Percentiles rank a stretch among this genome's conserved stretches.
phyloP scores from a whole-genome alignment of 2,888 invertebrate species.

The Torymus texanus region DNA sequence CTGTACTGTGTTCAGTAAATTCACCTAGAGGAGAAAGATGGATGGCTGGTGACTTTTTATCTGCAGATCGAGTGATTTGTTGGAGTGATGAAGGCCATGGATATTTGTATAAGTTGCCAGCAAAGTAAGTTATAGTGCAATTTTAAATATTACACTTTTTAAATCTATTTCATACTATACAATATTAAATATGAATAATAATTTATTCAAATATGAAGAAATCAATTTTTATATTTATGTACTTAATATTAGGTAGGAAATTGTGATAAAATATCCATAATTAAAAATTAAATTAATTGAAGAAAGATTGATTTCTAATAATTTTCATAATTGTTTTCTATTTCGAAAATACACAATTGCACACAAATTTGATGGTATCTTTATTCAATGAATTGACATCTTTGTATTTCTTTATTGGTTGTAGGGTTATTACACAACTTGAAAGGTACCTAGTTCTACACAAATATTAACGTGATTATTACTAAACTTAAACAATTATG shows the following conservation, averaged over 20 bases:
- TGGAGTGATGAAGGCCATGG: slow-evolving; percentile 98
- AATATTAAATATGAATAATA: slow-evolving; percentile 12
- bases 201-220: not conserved
- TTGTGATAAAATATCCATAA: not conserved
- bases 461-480: slow-evolving; percentile 55
- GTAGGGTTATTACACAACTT: slow-evolving; percentile 70
- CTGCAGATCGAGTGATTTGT: slow-evolving; percentile 92
- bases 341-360: slow-evolving; percentile 43
- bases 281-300: slow-evolving; percentile 10
- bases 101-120: slow-evolving; percentile 95
- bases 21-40: slow-evolving; percentile 93
- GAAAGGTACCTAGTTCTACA: slow-evolving; percentile 65
- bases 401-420: slow-evolving; percentile 67
- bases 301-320: slow-evolving; percentile 39
- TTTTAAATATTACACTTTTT: slow-evolving; percentile 8
- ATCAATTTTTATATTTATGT: slow-evolving; percentile 32
- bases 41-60: slow-evolving; percentile 96
- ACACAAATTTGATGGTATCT: slow-evolving; percentile 41
- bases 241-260: not conserved
- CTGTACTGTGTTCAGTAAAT: slow-evolving; percentile 93
- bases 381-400: slow-evolving; percentile 56
- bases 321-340: slow-evolving; percentile 37
- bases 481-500: slow-evolving; percentile 45
- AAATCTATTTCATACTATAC: slow-evolving; percentile 21
- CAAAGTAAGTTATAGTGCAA: slow-evolving; percentile 84